Base-by-base conservation (phyloP, 2,113 vertebrate genomes). In the Sphaerodactylus townsendi region DNA sequence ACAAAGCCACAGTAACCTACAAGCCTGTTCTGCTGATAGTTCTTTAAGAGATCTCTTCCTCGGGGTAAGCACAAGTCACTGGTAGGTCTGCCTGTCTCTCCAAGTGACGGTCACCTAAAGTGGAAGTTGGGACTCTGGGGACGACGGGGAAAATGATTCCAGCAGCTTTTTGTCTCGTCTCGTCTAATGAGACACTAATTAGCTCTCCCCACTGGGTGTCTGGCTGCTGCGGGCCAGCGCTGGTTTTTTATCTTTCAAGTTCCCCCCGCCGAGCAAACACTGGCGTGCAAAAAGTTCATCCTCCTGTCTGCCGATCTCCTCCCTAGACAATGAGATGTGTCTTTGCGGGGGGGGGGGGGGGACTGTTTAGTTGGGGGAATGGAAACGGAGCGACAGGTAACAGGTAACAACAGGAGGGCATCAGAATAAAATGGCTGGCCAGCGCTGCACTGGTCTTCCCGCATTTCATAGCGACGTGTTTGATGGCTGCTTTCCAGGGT, bases 211-310 rank as follows among this genome's bases (percentile, higher is more conserved):
- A 77, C 71, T 87, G 89, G 73, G 56, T 64, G 65, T 2, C 0
- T 87, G 72, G 87, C 86, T 56, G 71, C n/a, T 46, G 72, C 46
- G 13, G 46, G 50, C 30, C 28, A 77, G 73, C 21, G 69, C 89
- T 91, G 84, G 86, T 79, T 89, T 87, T 17, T 79, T 64, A 77
- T 77, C 86, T 92, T 86, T 87, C 88, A 86, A 85, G 86, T 79
- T 86, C 82, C 91, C 90, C 87, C 90, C 41, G 3, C 65, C 89
- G 88, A 84, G 84, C 88, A 86, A 69, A 84, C 64, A 65, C 88
- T 64, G 82, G 13, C 39, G 25, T 50, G 86, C 62, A 59, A 53
- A n/a, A 3, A 89, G 79, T 74, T 89, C 41, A 82, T 76, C n/a
- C 66, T 82, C 37, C 21, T 37, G 39, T 46, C 81, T 66, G 30